Evolutionary conservation across 2,888 invertebrate species (phyloP), one percentile per base, ranked within the genome.

Genomic region (Autographa pulchrina): DNA sequence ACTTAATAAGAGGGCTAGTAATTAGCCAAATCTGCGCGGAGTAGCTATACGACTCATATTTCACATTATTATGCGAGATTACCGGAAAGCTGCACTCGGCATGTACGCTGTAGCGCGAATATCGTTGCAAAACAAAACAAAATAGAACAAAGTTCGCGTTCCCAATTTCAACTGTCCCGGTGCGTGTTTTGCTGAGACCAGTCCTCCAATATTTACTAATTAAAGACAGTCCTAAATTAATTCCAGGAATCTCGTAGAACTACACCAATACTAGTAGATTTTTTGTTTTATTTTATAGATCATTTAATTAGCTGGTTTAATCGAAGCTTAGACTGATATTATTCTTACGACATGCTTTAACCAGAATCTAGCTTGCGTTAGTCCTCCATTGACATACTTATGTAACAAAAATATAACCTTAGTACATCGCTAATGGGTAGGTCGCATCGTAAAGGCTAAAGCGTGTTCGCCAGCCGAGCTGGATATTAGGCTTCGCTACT

Each of bases 21-120:
- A 81, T 81, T 79, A 81, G 74, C 54, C 65, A 56, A 81, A 73
- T 70, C 74, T 71, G 78, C 59, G 59, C 73, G 11, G 65, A 70
- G 81, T 70, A 65, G 72, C 52, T 64, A 59, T 70, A 70, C 66
- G 56, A 64, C 74, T 64, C 70, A 74, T 79, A 81, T 78, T 73
- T 81, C 78, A 70, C 41, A 60, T 73, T 77, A 81, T 73, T 79
- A 81, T 64, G 65, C 63, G 59, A 78, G 78, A 81, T 81, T 77
- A 81, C 62, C 70, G 62, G 73, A 72, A 81, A 79, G 73, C 82
- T 79, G 81, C 81, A 77, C 62, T 63, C 43, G 9, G 62, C 60
- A 25, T 25, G 25, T 3, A 25, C 2, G 62, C 65, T 35, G 25
- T 35, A 35, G 63, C 52, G 54, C 43, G 35, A 68, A 14, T 59